Percentiles rank a stretch among this genome's conserved stretches.
Conservation (phyloP, 2,888 invertebrate genomes). For the Coremacera marginata region DNA sequence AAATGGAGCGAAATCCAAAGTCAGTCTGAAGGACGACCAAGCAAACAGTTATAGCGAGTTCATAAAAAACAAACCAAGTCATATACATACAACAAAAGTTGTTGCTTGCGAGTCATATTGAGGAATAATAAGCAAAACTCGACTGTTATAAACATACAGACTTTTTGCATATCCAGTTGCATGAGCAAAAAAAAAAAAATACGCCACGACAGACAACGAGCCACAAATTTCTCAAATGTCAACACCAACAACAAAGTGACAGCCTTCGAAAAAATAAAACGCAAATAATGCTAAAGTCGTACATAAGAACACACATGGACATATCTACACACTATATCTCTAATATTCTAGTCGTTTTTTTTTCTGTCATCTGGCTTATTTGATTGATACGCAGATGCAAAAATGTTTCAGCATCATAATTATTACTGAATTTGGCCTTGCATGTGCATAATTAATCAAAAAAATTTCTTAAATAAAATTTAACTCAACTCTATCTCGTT, state of each 20-base stretch:
- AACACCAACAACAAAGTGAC: conserved; percentile 60
- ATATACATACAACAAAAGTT: background rate
- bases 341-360: too few relatives aligned
- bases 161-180: conserved; percentile 19
- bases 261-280: conserved; percentile 16
- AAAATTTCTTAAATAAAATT: too few relatives aligned
- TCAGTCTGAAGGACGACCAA: background rate
- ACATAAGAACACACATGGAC: too few relatives aligned
- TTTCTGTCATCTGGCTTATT: too few relatives aligned
- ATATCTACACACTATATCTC: too few relatives aligned
- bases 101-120: background rate
- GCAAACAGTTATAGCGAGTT: background rate
- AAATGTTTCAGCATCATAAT: too few relatives aligned
- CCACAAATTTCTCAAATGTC: conserved; percentile 70
- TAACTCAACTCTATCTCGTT: too few relatives aligned
- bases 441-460: too few relatives aligned
- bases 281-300: background rate
- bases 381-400: too few relatives aligned
- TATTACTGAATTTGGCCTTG: too few relatives aligned
- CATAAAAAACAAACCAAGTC: background rate
- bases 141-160: background rate
- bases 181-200: conserved; percentile 2
- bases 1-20: background rate
- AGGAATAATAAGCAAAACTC: background rate
- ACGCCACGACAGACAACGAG: conserved; percentile 52